Evolutionary conservation across 2,888 invertebrate species (phyloP), one percentile per base, ranked within the genome.

Genomic region (Tupiocoris notatus): DNA sequence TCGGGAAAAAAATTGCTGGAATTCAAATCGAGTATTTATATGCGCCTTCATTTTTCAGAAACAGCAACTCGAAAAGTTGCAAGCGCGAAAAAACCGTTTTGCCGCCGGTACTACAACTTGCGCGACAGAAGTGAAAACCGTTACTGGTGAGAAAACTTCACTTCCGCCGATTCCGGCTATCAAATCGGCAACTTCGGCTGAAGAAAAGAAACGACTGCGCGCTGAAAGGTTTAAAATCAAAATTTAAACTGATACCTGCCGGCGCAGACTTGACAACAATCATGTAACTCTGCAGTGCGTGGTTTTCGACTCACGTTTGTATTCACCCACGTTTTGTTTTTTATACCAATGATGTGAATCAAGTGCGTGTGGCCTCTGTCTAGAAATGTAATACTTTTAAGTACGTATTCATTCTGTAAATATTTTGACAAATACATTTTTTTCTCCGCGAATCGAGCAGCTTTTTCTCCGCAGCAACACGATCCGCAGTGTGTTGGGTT

Each of bases 1-100:
- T n/a, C n/a, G n/a, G n/a, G n/a, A n/a, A n/a, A n/a, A n/a, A n/a
- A n/a, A n/a, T n/a, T n/a, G n/a, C n/a, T n/a, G n/a, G n/a, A n/a
- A n/a, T n/a, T n/a, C n/a, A n/a, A n/a, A n/a, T n/a, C n/a, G n/a
- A n/a, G n/a, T n/a, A n/a, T n/a, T n/a, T n/a, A n/a, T n/a, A n/a
- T n/a, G n/a, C n/a, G n/a, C n/a, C n/a, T n/a, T n/a, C n/a, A n/a
- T n/a, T n/a, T 78, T 77, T 64, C 74, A 78, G 76, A 70, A 66
- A 67, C 62, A 78, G 61, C 77, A 81, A 39, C 80, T 80, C 39
- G 84, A 85, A 66, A 83, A 82, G 76, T 80, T 84, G 65, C 83
- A 84, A 79, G 83, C 83, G 70, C 81, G 86, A 74, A 84, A 84
- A 59, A 84, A 84, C 77, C 81, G 85, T 21, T 86, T 86, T 81